phyloP scores from a whole-genome alignment of 2,888 invertebrate species.

The Drosophila siamana region DNA sequence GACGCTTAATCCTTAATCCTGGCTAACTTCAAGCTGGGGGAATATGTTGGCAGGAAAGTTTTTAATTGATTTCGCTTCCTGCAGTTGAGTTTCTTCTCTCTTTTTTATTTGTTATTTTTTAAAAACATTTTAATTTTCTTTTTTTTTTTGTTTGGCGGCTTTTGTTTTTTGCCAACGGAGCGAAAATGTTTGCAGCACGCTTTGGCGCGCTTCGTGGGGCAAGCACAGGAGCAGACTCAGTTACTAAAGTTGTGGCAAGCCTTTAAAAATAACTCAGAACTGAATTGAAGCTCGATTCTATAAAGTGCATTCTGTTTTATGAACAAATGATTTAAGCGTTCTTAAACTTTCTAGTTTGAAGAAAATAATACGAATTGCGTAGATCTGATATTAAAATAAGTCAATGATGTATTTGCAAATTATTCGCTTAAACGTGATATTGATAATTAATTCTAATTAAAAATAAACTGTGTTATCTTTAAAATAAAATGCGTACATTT shows the following conservation, averaged over 20 bases:
- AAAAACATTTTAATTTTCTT: not conserved
- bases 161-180: conserved; percentile 32
- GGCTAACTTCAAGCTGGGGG: conserved; percentile 18
- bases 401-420: too few species aligned
- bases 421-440: too few species aligned
- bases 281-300: not conserved
- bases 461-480: too few species aligned
- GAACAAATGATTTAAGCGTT: too few species aligned
- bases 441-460: too few species aligned
- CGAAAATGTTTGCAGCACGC: conserved; percentile 56
- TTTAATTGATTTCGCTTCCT: conserved; percentile 72
- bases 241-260: not conserved
- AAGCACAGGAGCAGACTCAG: not conserved
- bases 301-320: not conserved
- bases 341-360: too few species aligned
- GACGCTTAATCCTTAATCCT: conserved; percentile 67
- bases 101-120: conserved; percentile 1
- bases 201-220: conserved; percentile 40
- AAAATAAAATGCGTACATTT: too few species aligned
- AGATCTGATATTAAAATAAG: too few species aligned
- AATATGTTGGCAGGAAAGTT: conserved; percentile 54
- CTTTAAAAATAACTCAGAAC: conserved; percentile 12
- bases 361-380: too few species aligned
- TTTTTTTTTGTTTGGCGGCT: conserved; percentile 28
- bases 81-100: conserved; percentile 18